A percentile compares a stretch with the other conserved stretches of the same genome.
Evolutionary conservation across 2,888 invertebrate genomes (phyloP).

Genomic region (Volucella inanis): DNA sequence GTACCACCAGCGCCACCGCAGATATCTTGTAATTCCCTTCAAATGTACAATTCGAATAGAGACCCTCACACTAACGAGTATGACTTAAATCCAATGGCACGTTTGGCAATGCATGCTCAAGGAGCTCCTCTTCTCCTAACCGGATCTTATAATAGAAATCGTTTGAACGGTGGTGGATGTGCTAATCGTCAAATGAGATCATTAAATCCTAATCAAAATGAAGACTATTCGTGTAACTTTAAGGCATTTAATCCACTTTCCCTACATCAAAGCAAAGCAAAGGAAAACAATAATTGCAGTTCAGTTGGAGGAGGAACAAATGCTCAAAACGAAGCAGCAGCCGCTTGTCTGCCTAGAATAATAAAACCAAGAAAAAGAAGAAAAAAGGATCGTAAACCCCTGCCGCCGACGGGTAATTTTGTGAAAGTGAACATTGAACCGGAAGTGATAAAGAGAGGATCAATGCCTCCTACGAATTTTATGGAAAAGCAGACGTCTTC

Average conservation of each 20-base stretch:
- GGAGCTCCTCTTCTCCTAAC: conserved; percentile 91
- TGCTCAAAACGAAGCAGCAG: conserved; percentile 79
- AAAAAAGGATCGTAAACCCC: conserved; percentile 94
- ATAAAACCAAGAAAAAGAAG: conserved; percentile 94
- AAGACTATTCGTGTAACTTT: conserved; percentile 54
- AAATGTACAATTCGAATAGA: conserved; percentile 51
- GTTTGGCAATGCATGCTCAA: conserved; percentile 92
- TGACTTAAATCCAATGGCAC: conserved; percentile 84
- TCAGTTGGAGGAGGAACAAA: conserved; percentile 79
- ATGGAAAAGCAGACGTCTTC: conserved; percentile 29
- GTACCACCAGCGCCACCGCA: background rate
- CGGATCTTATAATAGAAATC: conserved; percentile 62
- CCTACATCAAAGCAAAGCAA: conserved; percentile 49
- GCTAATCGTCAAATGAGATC: conserved; percentile 58
- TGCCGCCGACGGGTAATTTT: conserved; percentile 69
- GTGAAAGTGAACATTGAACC: conserved; percentile 54
- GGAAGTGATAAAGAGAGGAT: conserved; percentile 49
- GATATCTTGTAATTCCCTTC: conserved; percentile 57
- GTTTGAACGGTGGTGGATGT: conserved; percentile 39
- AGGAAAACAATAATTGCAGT: conserved; percentile 52
- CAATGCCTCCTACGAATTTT: conserved; percentile 9
- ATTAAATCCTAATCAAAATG: conserved; percentile 40
- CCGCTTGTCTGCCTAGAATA: conserved; percentile 92
- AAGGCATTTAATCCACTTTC: conserved; percentile 50
- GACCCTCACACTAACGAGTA: conserved; percentile 73